These are phyloP conservation scores for Selene dorsalis DNA, from an alignment of 2,797 vertebrate genomes.

Conservation along the genomic window DNA sequence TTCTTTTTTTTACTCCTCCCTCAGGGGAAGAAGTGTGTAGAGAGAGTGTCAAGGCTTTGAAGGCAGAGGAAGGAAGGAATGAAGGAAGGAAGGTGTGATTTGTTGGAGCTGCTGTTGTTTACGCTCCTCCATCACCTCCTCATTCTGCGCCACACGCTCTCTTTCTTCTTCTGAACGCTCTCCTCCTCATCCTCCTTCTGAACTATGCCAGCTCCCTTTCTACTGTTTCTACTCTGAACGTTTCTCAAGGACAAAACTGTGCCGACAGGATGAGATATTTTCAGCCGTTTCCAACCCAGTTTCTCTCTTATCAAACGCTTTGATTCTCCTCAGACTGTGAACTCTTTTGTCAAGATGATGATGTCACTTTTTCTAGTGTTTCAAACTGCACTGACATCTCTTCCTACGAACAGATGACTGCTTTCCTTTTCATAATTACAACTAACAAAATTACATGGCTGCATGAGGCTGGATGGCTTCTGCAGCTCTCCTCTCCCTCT, in stretches of 20 bases:
- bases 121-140: constrained; percentile 17
- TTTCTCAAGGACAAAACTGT: neutral
- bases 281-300: neutral
- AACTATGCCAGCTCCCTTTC: constrained; percentile 1
- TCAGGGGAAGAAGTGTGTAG: neutral
- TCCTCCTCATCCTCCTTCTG: neutral
- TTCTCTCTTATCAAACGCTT: constrained; percentile 11
- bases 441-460: neutral
- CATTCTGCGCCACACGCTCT: constrained; percentile 7
- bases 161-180: neutral
- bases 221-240: neutral
- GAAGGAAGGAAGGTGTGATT: neutral
- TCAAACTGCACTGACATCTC: constrained; percentile 1
- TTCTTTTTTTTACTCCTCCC: neutral
- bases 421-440: neutral
- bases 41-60: neutral
- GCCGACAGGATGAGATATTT: neutral
- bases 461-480: neutral
- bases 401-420: neutral
- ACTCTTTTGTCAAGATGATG: neutral
- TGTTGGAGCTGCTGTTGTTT: constrained; percentile 6
- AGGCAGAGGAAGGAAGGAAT: constrained; percentile 6
- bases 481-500: neutral
- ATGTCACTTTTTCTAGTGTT: neutral
- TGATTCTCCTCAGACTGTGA: neutral